These are phyloP conservation scores for Lerema accius DNA, from an alignment of 1,140 invertebrate species.

Conservation along the genomic window DNA sequence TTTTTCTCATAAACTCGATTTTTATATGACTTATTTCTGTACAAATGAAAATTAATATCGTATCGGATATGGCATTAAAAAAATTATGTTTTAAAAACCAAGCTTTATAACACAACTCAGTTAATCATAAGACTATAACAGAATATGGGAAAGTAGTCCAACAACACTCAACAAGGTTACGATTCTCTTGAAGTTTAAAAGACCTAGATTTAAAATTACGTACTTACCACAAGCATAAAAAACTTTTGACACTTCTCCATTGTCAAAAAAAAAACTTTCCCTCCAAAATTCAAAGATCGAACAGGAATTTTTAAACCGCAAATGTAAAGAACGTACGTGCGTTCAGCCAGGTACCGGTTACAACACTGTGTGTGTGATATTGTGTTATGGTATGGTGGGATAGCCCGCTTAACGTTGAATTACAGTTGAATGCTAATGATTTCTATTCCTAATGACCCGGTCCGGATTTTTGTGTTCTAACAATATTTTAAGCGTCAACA, in stretches of 20 bases:
- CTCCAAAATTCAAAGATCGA: slow-evolving; percentile 16
- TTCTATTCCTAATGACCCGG: slow-evolving; percentile 42
- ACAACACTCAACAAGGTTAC: slow-evolving; percentile 22
- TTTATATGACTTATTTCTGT: no score
- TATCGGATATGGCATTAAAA: no score
- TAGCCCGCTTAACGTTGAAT: no score
- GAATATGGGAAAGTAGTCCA: slow-evolving; percentile 23
- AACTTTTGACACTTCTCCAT: slow-evolving; percentile 50
- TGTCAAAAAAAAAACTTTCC: slow-evolving; percentile 31
- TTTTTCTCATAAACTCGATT: no score
- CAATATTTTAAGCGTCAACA: no score
- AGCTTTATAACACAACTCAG: neutral
- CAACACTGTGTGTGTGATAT: slow-evolving; percentile 44
- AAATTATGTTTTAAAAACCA: neutral
- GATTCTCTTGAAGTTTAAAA: neutral
- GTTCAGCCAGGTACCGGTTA: slow-evolving; percentile 44
- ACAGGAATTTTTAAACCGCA: neutral
- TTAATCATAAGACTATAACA: neutral
- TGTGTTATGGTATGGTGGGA: slow-evolving; percentile 35
- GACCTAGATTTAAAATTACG: neutral
- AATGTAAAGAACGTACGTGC: slow-evolving; percentile 39
- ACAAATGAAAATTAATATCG: no score
- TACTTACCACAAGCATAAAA: slow-evolving; percentile 44
- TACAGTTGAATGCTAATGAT: slow-evolving; percentile 54
- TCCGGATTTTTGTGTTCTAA: no score